phyloP scores from a whole-genome alignment of 2,797 vertebrate species.

The Esox masquinongy region DNA sequence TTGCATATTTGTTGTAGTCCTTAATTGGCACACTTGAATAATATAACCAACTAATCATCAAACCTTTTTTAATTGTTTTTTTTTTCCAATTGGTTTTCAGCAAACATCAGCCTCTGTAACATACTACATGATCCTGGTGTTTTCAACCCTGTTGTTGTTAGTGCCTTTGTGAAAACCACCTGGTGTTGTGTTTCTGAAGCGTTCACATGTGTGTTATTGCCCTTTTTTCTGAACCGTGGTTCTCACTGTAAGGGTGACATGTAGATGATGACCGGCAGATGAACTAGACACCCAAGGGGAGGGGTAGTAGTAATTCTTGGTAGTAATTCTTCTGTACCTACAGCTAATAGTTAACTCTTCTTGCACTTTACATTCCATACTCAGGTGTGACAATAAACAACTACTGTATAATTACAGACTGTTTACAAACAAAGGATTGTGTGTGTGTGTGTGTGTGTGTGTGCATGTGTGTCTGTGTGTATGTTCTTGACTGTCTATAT shows the following conservation, averaged over 20 bases:
- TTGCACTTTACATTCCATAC: too few species aligned
- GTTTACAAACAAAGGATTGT: too few species aligned
- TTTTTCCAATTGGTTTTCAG: background rate
- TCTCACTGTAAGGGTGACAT: background rate
- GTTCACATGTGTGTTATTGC: background rate
- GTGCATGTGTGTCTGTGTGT: too few species aligned
- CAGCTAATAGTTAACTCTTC: too few species aligned
- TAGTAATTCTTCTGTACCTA: too few species aligned
- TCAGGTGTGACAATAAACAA: too few species aligned
- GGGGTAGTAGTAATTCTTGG: too few species aligned
- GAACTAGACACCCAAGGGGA: background rate
- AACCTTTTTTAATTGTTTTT: background rate
- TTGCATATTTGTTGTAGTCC: too few species aligned
- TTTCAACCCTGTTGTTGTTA: background rate
- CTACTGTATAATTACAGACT: too few species aligned
- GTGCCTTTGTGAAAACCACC: background rate
- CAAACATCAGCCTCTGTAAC: background rate
- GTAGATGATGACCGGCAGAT: background rate
- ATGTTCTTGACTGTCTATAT: too few species aligned
- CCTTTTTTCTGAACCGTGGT: background rate
- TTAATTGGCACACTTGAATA: too few species aligned
- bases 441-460: too few species aligned
- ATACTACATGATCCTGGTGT: background rate
- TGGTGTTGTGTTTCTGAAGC: background rate
- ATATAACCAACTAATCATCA: background rate